phyloP scores from a whole-genome alignment of 92 coral and sea anemone species.

The Isaurus tuberculatus region DNA sequence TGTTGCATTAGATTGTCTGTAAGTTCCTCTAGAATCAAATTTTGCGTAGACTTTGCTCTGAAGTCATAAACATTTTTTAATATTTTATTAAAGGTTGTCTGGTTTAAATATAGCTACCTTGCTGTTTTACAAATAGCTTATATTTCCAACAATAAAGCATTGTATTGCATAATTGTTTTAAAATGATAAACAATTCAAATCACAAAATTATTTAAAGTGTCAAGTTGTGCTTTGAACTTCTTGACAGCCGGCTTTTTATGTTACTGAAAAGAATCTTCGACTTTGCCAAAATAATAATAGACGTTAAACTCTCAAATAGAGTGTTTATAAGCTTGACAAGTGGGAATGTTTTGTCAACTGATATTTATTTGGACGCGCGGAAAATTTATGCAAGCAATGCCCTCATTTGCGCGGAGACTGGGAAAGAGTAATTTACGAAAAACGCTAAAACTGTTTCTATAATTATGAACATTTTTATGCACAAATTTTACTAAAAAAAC shows the following conservation, averaged over 20 bases:
- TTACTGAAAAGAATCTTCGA: neutral
- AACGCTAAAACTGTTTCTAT: no score
- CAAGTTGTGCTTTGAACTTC: neutral
- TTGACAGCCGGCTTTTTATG: neutral
- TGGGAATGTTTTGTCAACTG: neutral
- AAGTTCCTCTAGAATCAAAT: neutral
- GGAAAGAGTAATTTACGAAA: no score
- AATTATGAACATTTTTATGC: no score
- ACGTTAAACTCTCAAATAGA: neutral
- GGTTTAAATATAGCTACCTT: neutral
- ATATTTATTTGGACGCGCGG: neutral
- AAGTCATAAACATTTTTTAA: neutral
- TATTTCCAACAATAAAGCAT: neutral
- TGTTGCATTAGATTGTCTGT: slow-evolving; percentile 16
- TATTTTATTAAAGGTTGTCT: neutral
- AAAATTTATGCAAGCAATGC: neutral
- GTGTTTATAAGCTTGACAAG: neutral
- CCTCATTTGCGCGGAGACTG: slow-evolving; percentile 11
- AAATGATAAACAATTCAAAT: neutral
- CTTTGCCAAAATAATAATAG: neutral
- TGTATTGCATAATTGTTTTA: neutral
- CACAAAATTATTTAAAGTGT: neutral
- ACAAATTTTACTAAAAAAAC: no score
- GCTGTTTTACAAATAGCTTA: neutral
- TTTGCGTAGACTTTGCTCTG: neutral